Evolutionary conservation across 2,888 invertebrate genomes (phyloP), one percentile per base, ranked within the genome.

Genomic region (Steinernema hermaphroditum): DNA sequence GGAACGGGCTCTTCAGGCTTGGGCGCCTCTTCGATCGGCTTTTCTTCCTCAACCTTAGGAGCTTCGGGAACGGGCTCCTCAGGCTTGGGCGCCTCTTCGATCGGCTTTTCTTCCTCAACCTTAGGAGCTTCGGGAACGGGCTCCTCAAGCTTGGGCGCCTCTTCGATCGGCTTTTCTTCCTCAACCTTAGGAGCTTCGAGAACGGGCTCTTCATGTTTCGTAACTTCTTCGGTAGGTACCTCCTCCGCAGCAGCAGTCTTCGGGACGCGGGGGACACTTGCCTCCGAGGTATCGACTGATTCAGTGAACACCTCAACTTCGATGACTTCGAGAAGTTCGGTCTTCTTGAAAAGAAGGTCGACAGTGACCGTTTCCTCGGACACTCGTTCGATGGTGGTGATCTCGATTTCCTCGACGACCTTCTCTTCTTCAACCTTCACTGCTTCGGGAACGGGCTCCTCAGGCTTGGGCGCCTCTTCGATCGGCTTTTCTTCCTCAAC

Each of bases 401-500:
- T n/a, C n/a, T n/a, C n/a, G n/a, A n/a, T n/a, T n/a, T n/a, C n/a
- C n/a, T n/a, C n/a, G n/a, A n/a, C n/a, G n/a, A n/a, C n/a, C n/a
- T n/a, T n/a, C n/a, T n/a, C 16, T 22, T 43, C 44, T 34, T 69
- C 37, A 68, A 29, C 43, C 43, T 41, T 8, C 8, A 44, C 2
- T 43, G 70, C 46, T 70, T 70, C 27, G 6, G 70, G 8, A 32
- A 16, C 44, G 16, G 44, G n/a, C 19, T 32, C 71, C 24, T 14
- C 71, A 32, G n/a, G 6, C 71, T 71, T 50, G 32, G 57, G n/a
- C 12, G 34, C 46, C 12, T 1, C 75, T n/a, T 12, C 12, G 37
- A 16, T 12, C 37, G 9, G 19, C 49, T n/a, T n/a, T 37, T 74
- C 27, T 72, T 73, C 75, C 12, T 72, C 74, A 12, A 46, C n/a